Conservation (phyloP, 2,888 invertebrate species). For the Amblyjoppa fuscipennis region DNA sequence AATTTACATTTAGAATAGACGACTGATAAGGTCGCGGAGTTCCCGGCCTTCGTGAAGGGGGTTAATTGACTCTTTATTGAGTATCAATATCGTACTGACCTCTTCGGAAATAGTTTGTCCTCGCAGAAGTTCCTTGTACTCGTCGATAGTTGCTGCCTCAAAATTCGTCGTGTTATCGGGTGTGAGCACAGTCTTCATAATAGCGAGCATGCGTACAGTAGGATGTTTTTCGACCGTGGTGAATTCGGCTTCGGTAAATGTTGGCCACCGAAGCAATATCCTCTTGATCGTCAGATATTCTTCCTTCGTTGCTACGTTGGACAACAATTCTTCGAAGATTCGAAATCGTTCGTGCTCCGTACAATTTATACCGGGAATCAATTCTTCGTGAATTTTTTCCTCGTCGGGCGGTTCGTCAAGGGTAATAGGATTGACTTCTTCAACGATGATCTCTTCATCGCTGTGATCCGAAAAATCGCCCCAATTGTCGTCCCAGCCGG, state of each 20-base stretch:
- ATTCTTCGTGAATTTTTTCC: conserved; percentile 34
- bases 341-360: conserved; percentile 77
- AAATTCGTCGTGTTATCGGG: conserved; percentile 68
- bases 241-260: conserved; percentile 74
- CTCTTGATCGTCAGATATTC: conserved; percentile 77
- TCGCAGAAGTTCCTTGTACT: conserved; percentile 78
- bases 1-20: too few relatives aligned
- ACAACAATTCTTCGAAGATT: conserved; percentile 74
- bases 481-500: conserved; percentile 79
- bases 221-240: conserved; percentile 75
- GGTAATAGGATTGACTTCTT: conserved; percentile 63
- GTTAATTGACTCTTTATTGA: background rate
- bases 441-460: conserved; percentile 62
- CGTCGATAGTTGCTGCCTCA: conserved; percentile 75
- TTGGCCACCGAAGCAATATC: conserved; percentile 76
- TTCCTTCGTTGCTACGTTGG: conserved; percentile 72
- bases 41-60: background rate
- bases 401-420: conserved; percentile 41
- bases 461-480: conserved; percentile 78
- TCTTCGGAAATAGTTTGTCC: conserved; percentile 71
- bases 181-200: conserved; percentile 70
- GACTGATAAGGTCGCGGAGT: too few relatives aligned
- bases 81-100: conserved; percentile 69
- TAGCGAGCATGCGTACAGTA: conserved; percentile 69
- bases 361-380: conserved; percentile 60